These are phyloP conservation scores for Drosophila seclusa DNA, from an alignment of 2,888 invertebrate species.

Conservation along the genomic window DNA sequence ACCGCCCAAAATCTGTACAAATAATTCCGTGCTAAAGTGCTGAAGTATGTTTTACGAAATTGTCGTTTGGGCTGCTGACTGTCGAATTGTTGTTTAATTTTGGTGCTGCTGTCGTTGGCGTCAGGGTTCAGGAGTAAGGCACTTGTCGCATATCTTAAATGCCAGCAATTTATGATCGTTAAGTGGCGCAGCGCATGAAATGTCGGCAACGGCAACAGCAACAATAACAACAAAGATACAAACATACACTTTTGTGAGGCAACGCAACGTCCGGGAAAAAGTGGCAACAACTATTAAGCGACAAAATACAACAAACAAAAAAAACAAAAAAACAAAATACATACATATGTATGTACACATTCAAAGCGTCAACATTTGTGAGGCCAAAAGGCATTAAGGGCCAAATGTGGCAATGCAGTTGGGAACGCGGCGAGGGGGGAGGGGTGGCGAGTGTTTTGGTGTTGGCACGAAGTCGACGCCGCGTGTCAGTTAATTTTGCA, in stretches of 20 bases:
- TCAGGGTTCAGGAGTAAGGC: neutral
- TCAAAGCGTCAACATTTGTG: slow-evolving; percentile 22
- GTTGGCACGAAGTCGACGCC: slow-evolving; percentile 55
- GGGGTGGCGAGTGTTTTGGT: slow-evolving; percentile 5
- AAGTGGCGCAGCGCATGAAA: slow-evolving; percentile 3
- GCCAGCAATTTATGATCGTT: slow-evolving; percentile 59
- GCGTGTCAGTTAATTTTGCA: slow-evolving; percentile 68
- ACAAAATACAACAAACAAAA: neutral
- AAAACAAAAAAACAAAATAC: neutral
- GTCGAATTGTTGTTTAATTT: neutral
- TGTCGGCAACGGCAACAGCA: neutral
- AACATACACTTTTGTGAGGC: slow-evolving; percentile 3
- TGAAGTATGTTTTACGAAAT: too few relatives aligned
- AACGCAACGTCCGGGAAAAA: slow-evolving; percentile 15
- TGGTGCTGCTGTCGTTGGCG: neutral
- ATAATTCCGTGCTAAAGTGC: neutral
- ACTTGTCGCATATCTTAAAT: slow-evolving; percentile 64
- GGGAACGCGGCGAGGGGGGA: neutral
- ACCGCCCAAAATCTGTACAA: neutral
- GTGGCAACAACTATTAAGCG: slow-evolving; percentile 33
- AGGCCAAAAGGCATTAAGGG: slow-evolving; percentile 13
- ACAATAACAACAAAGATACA: slow-evolving; percentile 11
- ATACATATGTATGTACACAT: slow-evolving; percentile 15
- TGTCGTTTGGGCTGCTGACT: neutral
- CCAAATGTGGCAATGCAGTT: slow-evolving; percentile 11